Percentiles rank a stretch among this genome's conserved stretches.
phyloP scores from a whole-genome alignment of 1,140 invertebrate genomes.

The Tetragnatha versicolor region DNA sequence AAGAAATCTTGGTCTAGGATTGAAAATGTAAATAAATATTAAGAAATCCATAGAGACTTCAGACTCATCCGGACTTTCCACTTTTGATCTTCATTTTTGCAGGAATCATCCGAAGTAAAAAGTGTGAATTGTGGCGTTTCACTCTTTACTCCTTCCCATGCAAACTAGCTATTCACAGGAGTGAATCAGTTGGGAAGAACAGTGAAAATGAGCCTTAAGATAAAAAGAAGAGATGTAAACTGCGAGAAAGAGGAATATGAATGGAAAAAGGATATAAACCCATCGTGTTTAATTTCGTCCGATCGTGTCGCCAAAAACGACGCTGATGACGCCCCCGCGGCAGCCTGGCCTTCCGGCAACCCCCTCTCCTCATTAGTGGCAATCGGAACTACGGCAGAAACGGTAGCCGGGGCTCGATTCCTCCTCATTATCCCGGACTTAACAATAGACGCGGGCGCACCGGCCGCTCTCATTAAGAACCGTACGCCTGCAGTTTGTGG shows the following conservation, averaged over 20 bases:
- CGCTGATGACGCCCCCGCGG: background rate
- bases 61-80: too few species aligned
- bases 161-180: too few species aligned
- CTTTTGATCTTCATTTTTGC: too few species aligned
- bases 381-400: slow-evolving; percentile 51
- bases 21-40: too few species aligned
- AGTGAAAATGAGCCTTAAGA: background rate
- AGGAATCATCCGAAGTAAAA: too few species aligned
- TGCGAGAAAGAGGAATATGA: background rate
- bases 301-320: background rate
- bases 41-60: too few species aligned
- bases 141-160: too few species aligned
- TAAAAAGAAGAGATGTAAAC: background rate
- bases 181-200: background rate
- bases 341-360: background rate
- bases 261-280: background rate
- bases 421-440: slow-evolving; percentile 52
- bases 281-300: background rate
- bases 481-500: slow-evolving; percentile 35
- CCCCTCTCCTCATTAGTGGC: slow-evolving; percentile 44
- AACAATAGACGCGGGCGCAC: slow-evolving; percentile 48
- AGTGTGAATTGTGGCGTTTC: too few species aligned
- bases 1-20: too few species aligned
- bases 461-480: slow-evolving; percentile 33
- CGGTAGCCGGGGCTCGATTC: slow-evolving; percentile 37